Evolutionary conservation across 1,140 invertebrate genomes (phyloP).

Genomic region (Drosophila suzukii): DNA sequence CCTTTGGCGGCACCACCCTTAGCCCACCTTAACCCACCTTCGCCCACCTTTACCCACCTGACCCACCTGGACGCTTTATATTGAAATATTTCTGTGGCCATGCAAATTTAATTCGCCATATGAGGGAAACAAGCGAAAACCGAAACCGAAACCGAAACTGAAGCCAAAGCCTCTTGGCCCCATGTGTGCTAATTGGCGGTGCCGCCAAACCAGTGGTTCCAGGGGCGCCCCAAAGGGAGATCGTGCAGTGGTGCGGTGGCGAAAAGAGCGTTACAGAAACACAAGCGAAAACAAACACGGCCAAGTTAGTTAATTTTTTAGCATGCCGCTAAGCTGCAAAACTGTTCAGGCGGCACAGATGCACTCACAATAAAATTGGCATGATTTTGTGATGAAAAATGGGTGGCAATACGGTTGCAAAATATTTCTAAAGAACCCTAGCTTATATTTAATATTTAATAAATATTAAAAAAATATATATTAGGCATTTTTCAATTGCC

Average conservation of each 20-base stretch:
- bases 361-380: neutral
- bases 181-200: conserved; percentile 64
- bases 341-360: conserved; percentile 7
- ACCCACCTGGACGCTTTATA: conserved; percentile 34
- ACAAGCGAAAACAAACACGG: conserved; percentile 4
- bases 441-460: too few species aligned
- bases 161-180: conserved; percentile 51
- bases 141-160: conserved; percentile 42
- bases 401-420: too few species aligned
- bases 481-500: too few species aligned
- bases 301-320: conserved; percentile 38
- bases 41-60: conserved; percentile 3
- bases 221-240: neutral
- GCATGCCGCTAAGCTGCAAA: conserved; percentile 23
- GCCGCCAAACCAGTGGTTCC: conserved; percentile 21
- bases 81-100: conserved; percentile 58
- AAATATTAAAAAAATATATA: too few species aligned
- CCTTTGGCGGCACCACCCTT: neutral
- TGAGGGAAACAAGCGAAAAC: conserved; percentile 50
- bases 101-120: conserved; percentile 61
- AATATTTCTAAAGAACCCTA: too few species aligned
- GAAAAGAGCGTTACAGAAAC: conserved; percentile 13
- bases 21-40: neutral
- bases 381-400: too few species aligned
- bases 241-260: conserved; percentile 8